Conservation (phyloP, 2,113 vertebrate species). For the Pholis gunnellus region DNA sequence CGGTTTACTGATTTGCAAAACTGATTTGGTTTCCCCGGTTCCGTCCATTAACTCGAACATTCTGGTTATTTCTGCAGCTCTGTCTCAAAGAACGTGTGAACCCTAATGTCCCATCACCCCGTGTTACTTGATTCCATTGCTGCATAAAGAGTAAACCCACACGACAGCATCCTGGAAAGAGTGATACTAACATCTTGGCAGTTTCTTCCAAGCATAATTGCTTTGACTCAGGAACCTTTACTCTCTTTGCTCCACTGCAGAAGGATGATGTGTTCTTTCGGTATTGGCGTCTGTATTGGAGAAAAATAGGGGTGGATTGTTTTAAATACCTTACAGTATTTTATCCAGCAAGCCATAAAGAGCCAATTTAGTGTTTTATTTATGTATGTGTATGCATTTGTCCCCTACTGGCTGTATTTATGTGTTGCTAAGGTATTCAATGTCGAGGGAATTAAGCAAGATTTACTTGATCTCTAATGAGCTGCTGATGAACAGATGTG, state of each 20-base stretch:
- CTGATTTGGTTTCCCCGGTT: slow-evolving; percentile 4
- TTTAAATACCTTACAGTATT: background rate
- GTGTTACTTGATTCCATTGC: background rate
- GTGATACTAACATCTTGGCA: slow-evolving; percentile 23
- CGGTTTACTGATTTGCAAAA: slow-evolving; percentile 9
- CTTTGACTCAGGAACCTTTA: slow-evolving; percentile 30
- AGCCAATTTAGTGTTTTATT: background rate
- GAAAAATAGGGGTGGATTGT: background rate
- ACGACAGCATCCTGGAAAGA: slow-evolving; percentile 29
- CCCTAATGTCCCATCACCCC: background rate
- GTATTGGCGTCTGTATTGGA: slow-evolving; percentile 1
- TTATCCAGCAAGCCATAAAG: background rate
- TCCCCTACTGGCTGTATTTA: background rate
- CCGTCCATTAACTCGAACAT: background rate
- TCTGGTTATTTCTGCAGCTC: background rate
- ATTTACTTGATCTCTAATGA: slow-evolving; percentile 6
- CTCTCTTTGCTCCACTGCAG: slow-evolving; percentile 5
- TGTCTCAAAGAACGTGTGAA: background rate
- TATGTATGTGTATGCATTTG: background rate
- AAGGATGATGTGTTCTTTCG: slow-evolving; percentile 29
- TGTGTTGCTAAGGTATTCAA: slow-evolving; percentile 2
- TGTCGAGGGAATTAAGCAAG: background rate
- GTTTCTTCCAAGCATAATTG: slow-evolving; percentile 25
- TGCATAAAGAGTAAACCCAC: slow-evolving; percentile 15
- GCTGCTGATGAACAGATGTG: slow-evolving; percentile 39